Evolutionary conservation across 2,113 vertebrate genomes (phyloP), one percentile per base, ranked within the genome.

Genomic region (Tragulus kanchil): DNA sequence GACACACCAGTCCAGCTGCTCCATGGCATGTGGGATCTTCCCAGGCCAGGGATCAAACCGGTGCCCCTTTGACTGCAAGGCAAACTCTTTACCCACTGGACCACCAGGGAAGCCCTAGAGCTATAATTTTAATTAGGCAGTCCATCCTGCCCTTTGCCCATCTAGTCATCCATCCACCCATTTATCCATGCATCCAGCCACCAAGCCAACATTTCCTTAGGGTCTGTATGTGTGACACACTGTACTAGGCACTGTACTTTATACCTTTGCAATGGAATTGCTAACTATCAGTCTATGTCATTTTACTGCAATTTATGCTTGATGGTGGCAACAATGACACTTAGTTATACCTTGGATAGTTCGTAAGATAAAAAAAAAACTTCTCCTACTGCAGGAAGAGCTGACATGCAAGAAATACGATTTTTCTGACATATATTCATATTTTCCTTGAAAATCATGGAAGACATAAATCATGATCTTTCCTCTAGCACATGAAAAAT

Each of bases 381-480:
- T 85, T 89, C 54, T 89, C 26, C 65, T 50, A 93, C 25, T 42
- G 5, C 61, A 92, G 31, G 6, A 84, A 90, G 23, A 71, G 52
- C 58, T 16, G 16, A 65, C 62, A 77, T 94, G 59, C 3, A 96
- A 98, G 58, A 91, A 96, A 95, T 83, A 86, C 1, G 31, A 61
- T 65, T 75, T 96, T 95, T 87, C 59, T 77, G 89, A 93, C 89
- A 13, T 79, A 62, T n/a, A n/a, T n/a, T 13, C 48, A n/a, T 88
- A 91, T 95, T 95, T 96, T 88, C 85, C 52, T 71, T 85, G 69
- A 93, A 86, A 69, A 81, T 13, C 31, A 69, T 31, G 78, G 36
- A 85, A 97, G 45, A 96, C 26, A 97, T 81, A 90, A 90, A 93
- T 48, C 14, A 83, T 78, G 85, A 78, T 15, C 21, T 92, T 96